Conservation (phyloP, 2,888 invertebrate genomes). For the Drosophila tripunctata region DNA sequence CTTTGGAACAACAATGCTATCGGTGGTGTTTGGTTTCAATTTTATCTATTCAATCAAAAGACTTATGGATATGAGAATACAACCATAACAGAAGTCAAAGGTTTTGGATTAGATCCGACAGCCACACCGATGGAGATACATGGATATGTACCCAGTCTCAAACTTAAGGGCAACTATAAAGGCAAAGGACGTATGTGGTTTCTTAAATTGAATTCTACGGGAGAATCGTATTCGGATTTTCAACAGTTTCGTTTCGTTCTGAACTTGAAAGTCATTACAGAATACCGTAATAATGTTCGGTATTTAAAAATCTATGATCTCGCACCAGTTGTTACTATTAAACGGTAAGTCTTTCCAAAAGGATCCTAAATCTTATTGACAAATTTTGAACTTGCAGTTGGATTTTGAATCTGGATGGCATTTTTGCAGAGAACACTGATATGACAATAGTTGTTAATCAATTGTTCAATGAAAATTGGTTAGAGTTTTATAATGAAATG, state of each 20-base stretch:
- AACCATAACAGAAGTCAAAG: conserved; percentile 49
- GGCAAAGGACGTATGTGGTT: conserved; percentile 31
- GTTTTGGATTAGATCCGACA: conserved; percentile 55
- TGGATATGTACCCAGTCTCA: conserved; percentile 48
- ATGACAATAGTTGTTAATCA: conserved; percentile 37
- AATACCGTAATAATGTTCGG: conserved; percentile 50
- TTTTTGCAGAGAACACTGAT: conserved; percentile 49
- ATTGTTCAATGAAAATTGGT: conserved; percentile 47
- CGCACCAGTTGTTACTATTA: conserved; percentile 27
- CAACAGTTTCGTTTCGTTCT: conserved; percentile 47
- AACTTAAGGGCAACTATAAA: conserved; percentile 30
- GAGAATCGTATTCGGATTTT: conserved; percentile 44
- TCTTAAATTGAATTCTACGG: conserved; percentile 25
- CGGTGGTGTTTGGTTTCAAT: conserved; percentile 19
- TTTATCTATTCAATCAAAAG: conserved; percentile 28
- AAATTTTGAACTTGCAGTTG: conserved; percentile 35
- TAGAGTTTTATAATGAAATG: conserved; percentile 56
- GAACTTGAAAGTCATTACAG: conserved; percentile 40
- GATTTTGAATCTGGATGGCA: conserved; percentile 41
- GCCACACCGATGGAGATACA: conserved; percentile 52
- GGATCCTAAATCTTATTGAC: no score
- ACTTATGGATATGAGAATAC: conserved; percentile 55
- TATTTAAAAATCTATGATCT: conserved; percentile 47
- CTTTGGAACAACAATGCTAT: conserved; percentile 21
- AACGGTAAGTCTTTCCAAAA: conserved; percentile 38